Evolutionary conservation across 2,888 invertebrate genomes (phyloP).

Genomic region (Chrysopilus asiliformis): DNA sequence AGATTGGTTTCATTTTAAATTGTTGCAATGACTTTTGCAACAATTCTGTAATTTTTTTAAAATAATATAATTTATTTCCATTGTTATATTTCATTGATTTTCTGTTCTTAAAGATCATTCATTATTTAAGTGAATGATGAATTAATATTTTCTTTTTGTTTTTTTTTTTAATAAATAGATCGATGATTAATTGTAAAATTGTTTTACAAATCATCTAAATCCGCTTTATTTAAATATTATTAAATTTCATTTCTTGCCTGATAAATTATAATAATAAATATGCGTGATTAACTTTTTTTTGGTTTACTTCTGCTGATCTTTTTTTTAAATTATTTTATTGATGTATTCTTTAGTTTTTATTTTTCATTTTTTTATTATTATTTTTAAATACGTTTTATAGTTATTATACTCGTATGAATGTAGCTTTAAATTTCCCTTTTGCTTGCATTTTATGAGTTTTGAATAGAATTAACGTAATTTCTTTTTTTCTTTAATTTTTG

Average conservation of each 20-base stretch:
- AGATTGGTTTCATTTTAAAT: conserved; percentile 10
- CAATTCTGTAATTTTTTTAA: conserved; percentile 30
- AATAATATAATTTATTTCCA: too few relatives aligned
- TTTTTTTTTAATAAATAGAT: too few relatives aligned
- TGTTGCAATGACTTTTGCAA: conserved; percentile 16
- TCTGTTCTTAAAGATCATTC: conserved; percentile 2
- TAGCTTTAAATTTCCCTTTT: conserved; percentile 7
- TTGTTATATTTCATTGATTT: conserved; percentile 3
- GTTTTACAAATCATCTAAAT: too few relatives aligned
- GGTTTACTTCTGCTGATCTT: conserved; percentile 1
- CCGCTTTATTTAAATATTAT: too few relatives aligned
- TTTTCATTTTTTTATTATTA: too few relatives aligned
- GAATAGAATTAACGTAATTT: too few relatives aligned
- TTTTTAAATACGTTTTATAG: too few relatives aligned
- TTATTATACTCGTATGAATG: too few relatives aligned
- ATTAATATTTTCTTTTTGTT: conserved; percentile 7
- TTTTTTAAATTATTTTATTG: conserved; percentile 3
- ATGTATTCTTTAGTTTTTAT: too few relatives aligned
- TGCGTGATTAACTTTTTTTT: conserved; percentile 9
- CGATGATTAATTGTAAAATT: too few relatives aligned
- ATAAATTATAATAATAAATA: conserved; percentile 11
- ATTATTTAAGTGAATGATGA: background rate
- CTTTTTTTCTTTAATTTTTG: too few relatives aligned
- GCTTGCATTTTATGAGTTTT: too few relatives aligned
- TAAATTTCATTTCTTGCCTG: conserved; percentile 1